phyloP scores from a whole-genome alignment of 2,888 invertebrate genomes.

The Parascotia fuliginaria region DNA sequence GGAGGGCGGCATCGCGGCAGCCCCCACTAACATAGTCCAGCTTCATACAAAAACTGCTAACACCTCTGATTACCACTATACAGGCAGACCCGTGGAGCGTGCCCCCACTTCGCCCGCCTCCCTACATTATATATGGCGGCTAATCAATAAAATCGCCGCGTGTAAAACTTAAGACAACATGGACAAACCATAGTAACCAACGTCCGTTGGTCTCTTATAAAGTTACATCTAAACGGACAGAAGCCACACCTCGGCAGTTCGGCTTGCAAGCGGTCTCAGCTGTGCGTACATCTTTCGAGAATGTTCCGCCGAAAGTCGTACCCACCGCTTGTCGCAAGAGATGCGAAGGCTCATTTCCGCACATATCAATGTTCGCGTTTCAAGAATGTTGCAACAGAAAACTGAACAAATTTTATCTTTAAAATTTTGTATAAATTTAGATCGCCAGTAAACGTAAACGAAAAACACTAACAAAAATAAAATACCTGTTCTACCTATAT shows the following conservation, averaged over 20 bases:
- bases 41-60: slow-evolving; percentile 63
- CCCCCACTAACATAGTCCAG: slow-evolving; percentile 53
- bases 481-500: slow-evolving; percentile 73
- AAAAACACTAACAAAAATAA: slow-evolving; percentile 78
- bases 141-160: slow-evolving; percentile 83
- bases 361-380: slow-evolving; percentile 46
- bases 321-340: slow-evolving; percentile 41
- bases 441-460: slow-evolving; percentile 71
- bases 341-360: slow-evolving; percentile 40
- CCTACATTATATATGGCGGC: slow-evolving; percentile 74
- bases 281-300: slow-evolving; percentile 42
- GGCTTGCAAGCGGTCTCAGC: slow-evolving; percentile 26
- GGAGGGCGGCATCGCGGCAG: slow-evolving; percentile 47
- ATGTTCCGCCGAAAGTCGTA: slow-evolving; percentile 40
- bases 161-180: slow-evolving; percentile 71
- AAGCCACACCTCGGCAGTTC: slow-evolving; percentile 46
- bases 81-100: slow-evolving; percentile 41
- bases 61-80: slow-evolving; percentile 60
- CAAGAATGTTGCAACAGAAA: slow-evolving; percentile 59
- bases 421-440: slow-evolving; percentile 66
- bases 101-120: slow-evolving; percentile 46
- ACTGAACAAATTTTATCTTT: slow-evolving; percentile 52
- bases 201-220: slow-evolving; percentile 48
- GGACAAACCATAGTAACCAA: slow-evolving; percentile 64
- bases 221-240: slow-evolving; percentile 37